Evolutionary conservation across 1,140 invertebrate species (phyloP).

Genomic region (Sminthurides bifidus): DNA sequence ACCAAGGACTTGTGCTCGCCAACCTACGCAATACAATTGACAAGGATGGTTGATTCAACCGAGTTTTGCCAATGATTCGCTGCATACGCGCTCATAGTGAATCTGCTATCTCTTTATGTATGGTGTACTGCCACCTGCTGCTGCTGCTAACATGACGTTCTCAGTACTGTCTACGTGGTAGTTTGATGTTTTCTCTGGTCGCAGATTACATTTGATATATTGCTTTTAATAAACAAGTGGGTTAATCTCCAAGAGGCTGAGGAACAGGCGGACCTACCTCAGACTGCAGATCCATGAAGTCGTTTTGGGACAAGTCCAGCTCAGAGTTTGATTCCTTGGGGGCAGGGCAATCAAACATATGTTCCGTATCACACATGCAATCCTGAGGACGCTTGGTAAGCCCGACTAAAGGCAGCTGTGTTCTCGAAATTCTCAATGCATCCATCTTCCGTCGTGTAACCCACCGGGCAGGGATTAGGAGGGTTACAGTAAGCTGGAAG

Average conservation of each 20-base stretch:
- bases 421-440: slow-evolving; percentile 90
- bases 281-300: slow-evolving; percentile 33
- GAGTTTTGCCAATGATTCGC: too few relatives aligned
- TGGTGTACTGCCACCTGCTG: too few relatives aligned
- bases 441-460: slow-evolving; percentile 69
- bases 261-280: background rate
- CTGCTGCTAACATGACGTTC: too few relatives aligned
- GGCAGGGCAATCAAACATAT: slow-evolving; percentile 87
- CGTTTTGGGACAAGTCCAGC: slow-evolving; percentile 31
- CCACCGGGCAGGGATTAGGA: slow-evolving; percentile 92
- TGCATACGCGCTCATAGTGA: too few relatives aligned
- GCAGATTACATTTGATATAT: background rate
- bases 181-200: background rate
- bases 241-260: background rate
- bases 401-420: slow-evolving; percentile 84
- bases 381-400: slow-evolving; percentile 78
- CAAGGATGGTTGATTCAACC: too few relatives aligned
- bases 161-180: background rate
- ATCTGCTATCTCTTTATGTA: too few relatives aligned
- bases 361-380: slow-evolving; percentile 76
- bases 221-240: background rate
- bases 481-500: slow-evolving; percentile 97
- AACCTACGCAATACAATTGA: background rate
- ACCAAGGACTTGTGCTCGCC: slow-evolving; percentile 55
- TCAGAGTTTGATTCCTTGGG: slow-evolving; percentile 22